Conservation (phyloP, 2,888 invertebrate species). For the Thereva nobilitata region DNA sequence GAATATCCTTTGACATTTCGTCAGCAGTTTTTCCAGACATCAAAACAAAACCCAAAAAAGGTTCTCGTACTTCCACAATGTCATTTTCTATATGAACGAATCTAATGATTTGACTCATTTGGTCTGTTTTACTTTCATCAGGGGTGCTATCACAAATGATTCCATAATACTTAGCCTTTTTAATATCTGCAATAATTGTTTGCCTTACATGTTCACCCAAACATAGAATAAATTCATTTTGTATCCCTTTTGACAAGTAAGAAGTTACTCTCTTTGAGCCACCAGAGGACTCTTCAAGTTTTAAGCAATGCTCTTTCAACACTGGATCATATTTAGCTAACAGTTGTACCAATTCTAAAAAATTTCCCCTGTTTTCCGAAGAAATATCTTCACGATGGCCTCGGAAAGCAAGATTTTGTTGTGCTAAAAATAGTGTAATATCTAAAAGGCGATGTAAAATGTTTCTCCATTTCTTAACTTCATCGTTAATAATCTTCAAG, state of each 20-base stretch:
- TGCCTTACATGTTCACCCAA: constrained; percentile 33
- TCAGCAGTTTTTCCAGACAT: constrained; percentile 10
- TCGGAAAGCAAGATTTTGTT: constrained; percentile 25
- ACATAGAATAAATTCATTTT: constrained; percentile 31
- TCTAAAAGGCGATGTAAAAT: constrained; percentile 23
- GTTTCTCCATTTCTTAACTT: constrained; percentile 15
- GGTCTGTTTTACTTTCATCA: constrained; percentile 19
- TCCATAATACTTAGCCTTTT: constrained; percentile 26
- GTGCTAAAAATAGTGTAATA: constrained; percentile 25
- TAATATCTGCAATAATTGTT: constrained; percentile 17
- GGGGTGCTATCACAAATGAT: constrained; percentile 19
- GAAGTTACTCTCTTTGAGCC: constrained; percentile 30
- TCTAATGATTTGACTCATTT: too few species aligned
- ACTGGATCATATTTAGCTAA: constrained; percentile 33
- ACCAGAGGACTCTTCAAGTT: constrained; percentile 26
- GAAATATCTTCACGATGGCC: constrained; percentile 27
- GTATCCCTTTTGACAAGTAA: constrained; percentile 28
- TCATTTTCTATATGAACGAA: constrained; percentile 19
- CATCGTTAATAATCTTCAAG: not conserved
- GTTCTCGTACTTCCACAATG: constrained; percentile 13
- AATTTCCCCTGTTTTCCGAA: too few species aligned
- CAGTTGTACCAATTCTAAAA: too few species aligned
- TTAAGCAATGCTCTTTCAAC: constrained; percentile 20
- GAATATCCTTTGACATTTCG: constrained; percentile 20
- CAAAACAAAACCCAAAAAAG: constrained; percentile 10